These are phyloP conservation scores for Eledone cirrhosa DNA, from an alignment of 2,888 invertebrate genomes.

Conservation along the genomic window DNA sequence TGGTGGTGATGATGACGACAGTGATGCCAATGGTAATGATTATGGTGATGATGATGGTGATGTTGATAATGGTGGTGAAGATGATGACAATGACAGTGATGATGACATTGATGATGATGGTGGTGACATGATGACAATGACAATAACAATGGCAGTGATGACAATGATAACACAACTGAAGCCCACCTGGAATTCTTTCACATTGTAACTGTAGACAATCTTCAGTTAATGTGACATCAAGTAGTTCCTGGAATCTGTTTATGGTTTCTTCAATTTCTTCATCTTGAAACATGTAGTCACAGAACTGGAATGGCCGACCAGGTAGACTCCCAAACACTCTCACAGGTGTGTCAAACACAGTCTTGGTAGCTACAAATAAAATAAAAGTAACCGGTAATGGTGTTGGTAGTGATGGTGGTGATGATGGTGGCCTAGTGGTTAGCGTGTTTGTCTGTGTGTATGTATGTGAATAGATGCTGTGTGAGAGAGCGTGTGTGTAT, in stretches of 20 bases:
- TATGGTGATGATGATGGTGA: no score
- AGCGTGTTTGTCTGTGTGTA: no score
- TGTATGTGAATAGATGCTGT: no score
- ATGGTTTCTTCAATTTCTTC: constrained; percentile 85
- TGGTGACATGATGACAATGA: no score
- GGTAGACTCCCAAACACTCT: constrained; percentile 82
- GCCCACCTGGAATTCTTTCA: constrained; percentile 80
- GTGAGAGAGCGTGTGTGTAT: no score
- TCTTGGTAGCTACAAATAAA: constrained; percentile 72
- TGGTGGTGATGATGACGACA: neutral
- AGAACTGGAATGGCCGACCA: constrained; percentile 75
- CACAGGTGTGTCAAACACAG: constrained; percentile 88
- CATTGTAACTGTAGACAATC: constrained; percentile 77
- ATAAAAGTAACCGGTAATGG: no score
- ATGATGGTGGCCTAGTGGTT: no score
- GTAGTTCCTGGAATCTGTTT: constrained; percentile 81
- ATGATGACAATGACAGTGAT: no score
- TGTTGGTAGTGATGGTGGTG: no score
- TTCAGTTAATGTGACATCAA: constrained; percentile 80
- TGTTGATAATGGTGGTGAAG: neutral
- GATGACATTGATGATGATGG: no score
- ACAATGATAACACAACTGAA: neutral
- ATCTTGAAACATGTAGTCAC: constrained; percentile 91
- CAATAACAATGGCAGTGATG: no score
- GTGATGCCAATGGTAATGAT: no score